Percentiles rank a stretch among this genome's conserved stretches.
Evolutionary conservation across 2,888 invertebrate species (phyloP).

Genomic region (Cynaeus angustus): DNA sequence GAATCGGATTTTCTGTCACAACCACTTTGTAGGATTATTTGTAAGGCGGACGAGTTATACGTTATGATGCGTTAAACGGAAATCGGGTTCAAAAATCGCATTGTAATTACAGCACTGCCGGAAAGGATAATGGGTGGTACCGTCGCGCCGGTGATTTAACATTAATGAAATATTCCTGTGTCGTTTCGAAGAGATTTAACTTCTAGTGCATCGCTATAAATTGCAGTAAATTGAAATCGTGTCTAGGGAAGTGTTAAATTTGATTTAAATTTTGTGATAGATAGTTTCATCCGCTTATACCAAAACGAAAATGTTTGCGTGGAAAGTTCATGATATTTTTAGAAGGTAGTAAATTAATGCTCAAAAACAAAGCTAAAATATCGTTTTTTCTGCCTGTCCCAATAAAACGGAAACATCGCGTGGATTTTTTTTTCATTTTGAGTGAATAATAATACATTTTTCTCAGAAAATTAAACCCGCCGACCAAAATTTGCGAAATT

Average conservation of each 20-base stretch:
- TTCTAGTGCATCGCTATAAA: background rate
- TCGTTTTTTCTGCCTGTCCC: too few relatives aligned
- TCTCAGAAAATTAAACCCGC: conserved; percentile 9
- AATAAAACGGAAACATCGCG: too few relatives aligned
- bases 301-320: background rate
- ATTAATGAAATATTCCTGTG: background rate
- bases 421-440: background rate
- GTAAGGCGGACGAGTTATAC: conserved; percentile 14
- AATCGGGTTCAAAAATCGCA: conserved; percentile 26
- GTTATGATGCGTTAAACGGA: conserved; percentile 2
- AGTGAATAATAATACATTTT: conserved; percentile 3
- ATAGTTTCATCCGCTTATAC: background rate
- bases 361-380: too few relatives aligned
- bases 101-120: conserved; percentile 18
- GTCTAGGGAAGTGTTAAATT: background rate
- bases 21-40: conserved; percentile 32
- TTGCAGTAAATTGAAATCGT: background rate
- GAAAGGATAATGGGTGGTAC: conserved; percentile 13
- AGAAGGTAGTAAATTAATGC: background rate
- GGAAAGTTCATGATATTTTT: background rate
- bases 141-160: background rate
- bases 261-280: background rate
- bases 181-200: conserved; percentile 2
- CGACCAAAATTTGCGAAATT: conserved; percentile 15
- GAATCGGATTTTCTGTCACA: conserved; percentile 28